A percentile compares a stretch with the other conserved stretches of the same genome.
These are phyloP conservation scores for Agonum fuliginosum DNA, from an alignment of 2,888 invertebrate genomes.

Conservation along the genomic window DNA sequence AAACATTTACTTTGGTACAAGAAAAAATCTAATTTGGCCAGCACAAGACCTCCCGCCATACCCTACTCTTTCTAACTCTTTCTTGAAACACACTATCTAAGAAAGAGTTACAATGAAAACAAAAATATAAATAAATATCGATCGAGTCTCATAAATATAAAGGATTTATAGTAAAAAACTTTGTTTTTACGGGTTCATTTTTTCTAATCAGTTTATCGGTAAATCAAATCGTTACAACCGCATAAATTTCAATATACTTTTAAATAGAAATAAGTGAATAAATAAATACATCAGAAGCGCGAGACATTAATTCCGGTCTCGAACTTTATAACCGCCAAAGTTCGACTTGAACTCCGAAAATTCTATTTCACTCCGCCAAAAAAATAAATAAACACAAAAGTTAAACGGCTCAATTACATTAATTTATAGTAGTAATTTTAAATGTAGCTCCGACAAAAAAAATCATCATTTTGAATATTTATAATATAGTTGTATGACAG, in stretches of 20 bases:
- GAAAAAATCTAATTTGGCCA: too few relatives aligned
- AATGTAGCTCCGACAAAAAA: constrained; percentile 2
- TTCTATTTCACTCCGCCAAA: constrained; percentile 4
- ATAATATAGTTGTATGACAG: constrained; percentile 3
- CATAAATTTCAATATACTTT: neutral
- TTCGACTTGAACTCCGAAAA: neutral
- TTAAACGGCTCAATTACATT: neutral
- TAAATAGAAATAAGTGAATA: neutral
- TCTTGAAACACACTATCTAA: too few relatives aligned
- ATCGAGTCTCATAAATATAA: too few relatives aligned
- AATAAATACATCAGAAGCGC: constrained; percentile 1
- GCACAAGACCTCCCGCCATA: too few relatives aligned
- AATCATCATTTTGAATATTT: constrained; percentile 3
- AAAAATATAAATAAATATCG: too few relatives aligned
- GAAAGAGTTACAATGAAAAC: too few relatives aligned
- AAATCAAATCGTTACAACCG: too few relatives aligned
- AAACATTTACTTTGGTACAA: too few relatives aligned
- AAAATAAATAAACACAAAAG: neutral
- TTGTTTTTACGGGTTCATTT: too few relatives aligned
- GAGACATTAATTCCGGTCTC: constrained; percentile 8
- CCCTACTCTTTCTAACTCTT: too few relatives aligned
- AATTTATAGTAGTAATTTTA: neutral
- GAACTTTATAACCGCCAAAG: constrained; percentile 1
- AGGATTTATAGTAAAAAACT: too few relatives aligned
- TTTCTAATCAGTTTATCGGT: too few relatives aligned